A percentile compares a stretch with the other conserved stretches of the same genome.
Conservation (phyloP, 2,888 invertebrate species). For the Catocala sponsa region DNA sequence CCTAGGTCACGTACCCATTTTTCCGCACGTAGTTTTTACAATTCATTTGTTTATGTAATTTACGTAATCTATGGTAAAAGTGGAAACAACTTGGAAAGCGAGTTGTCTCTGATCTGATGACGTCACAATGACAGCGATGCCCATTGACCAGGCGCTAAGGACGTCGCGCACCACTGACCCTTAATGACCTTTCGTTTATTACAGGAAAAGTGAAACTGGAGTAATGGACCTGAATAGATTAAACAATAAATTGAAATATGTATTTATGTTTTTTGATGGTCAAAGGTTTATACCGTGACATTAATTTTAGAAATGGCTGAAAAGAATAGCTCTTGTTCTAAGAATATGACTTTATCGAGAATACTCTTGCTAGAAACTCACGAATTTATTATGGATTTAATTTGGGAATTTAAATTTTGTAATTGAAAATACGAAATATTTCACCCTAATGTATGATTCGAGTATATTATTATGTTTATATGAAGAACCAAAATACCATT, state of each 20-base stretch:
- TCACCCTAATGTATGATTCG: too few relatives aligned
- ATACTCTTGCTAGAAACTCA: too few relatives aligned
- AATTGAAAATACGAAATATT: too few relatives aligned
- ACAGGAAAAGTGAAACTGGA: conserved; percentile 3
- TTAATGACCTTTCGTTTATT: conserved; percentile 3
- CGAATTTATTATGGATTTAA: too few relatives aligned
- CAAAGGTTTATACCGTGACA: too few relatives aligned
- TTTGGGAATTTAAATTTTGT: too few relatives aligned
- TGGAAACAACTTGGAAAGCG: conserved; percentile 36
- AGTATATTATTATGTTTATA: too few relatives aligned
- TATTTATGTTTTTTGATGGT: neutral
- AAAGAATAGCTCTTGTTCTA: too few relatives aligned
- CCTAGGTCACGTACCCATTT: neutral
- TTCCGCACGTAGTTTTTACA: conserved; percentile 19
- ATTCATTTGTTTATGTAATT: conserved; percentile 27
- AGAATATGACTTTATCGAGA: too few relatives aligned
- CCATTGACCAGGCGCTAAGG: neutral
- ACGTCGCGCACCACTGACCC: conserved; percentile 4
- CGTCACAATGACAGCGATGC: conserved; percentile 5
- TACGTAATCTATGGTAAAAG: conserved; percentile 41
- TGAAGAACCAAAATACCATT: too few relatives aligned
- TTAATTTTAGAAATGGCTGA: too few relatives aligned
- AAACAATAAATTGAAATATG: neutral
- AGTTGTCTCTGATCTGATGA: conserved; percentile 11
- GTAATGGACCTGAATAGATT: neutral